These are phyloP conservation scores for Buathra laborator DNA, from an alignment of 2,888 invertebrate genomes.

Conservation along the genomic window DNA sequence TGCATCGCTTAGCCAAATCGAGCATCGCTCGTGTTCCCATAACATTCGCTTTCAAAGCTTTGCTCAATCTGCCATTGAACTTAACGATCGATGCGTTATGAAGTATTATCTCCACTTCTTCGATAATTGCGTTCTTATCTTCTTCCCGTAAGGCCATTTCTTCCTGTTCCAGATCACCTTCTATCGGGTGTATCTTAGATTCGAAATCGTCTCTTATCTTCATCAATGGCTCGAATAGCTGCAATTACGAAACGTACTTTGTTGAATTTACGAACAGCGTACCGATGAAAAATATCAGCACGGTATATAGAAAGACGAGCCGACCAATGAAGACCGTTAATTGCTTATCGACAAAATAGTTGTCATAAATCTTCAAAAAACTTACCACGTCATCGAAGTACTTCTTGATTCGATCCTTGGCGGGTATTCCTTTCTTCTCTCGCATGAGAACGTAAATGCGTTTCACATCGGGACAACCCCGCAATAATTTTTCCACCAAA, in stretches of 20 bases:
- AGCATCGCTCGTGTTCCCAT: slow-evolving; percentile 49
- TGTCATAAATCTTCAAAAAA: too few species aligned
- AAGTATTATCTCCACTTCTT: slow-evolving; percentile 34
- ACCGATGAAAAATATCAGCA: too few species aligned
- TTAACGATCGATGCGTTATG: slow-evolving; percentile 52
- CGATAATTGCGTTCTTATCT: slow-evolving; percentile 29
- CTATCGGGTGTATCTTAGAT: slow-evolving; percentile 35
- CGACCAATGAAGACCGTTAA: too few species aligned
- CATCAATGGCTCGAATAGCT: slow-evolving; percentile 47
- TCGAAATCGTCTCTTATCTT: slow-evolving; percentile 25
- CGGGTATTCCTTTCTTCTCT: slow-evolving; percentile 27
- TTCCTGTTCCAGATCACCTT: slow-evolving; percentile 45
- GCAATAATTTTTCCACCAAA: slow-evolving; percentile 75
- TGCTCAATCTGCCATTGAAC: slow-evolving; percentile 35
- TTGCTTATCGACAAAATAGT: too few species aligned
- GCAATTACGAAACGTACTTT: background rate
- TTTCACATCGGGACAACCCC: slow-evolving; percentile 12
- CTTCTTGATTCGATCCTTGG: slow-evolving; percentile 49
- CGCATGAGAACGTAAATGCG: slow-evolving; percentile 56
- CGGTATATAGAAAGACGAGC: too few species aligned
- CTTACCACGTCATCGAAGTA: slow-evolving; percentile 51
- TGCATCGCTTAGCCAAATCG: too few species aligned
- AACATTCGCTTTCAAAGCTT: slow-evolving; percentile 29
- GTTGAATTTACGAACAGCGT: too few species aligned
- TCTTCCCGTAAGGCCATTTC: slow-evolving; percentile 34